These are phyloP conservation scores for Pipistrellus pipistrellus DNA, from an alignment of 2,797 vertebrate genomes.

Conservation along the genomic window DNA sequence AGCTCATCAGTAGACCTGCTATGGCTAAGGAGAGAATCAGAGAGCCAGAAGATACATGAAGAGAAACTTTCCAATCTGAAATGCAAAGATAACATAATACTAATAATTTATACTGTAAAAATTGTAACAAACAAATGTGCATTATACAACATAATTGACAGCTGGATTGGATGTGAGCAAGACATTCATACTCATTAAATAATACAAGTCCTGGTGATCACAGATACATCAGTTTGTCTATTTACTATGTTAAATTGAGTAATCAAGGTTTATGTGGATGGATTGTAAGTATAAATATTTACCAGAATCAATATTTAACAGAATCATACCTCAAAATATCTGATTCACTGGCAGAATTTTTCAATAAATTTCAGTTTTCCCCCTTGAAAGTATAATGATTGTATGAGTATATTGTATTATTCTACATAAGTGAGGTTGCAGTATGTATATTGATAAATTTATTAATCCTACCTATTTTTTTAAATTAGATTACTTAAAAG, in stretches of 20 bases:
- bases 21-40: neutral
- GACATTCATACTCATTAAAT: neutral
- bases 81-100: neutral
- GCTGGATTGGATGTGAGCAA: neutral
- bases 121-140: neutral
- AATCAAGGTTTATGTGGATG: neutral
- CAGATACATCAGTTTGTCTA: neutral
- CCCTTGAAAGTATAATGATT: neutral
- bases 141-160: neutral
- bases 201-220: neutral
- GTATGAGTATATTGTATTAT: neutral
- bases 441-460: neutral
- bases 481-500: neutral
- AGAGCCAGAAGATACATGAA: neutral
- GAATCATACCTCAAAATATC: slow-evolving; percentile 9
- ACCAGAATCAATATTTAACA: neutral
- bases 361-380: neutral
- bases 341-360: neutral
- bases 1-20: neutral
- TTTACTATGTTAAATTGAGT: neutral
- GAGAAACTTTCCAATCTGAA: neutral
- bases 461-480: neutral
- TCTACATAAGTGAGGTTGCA: neutral
- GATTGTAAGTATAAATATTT: slow-evolving; percentile 5
- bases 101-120: neutral